A percentile compares a stretch with the other conserved stretches of the same genome.
These are phyloP conservation scores for Dione juno DNA, from an alignment of 2,888 invertebrate genomes.

Conservation along the genomic window DNA sequence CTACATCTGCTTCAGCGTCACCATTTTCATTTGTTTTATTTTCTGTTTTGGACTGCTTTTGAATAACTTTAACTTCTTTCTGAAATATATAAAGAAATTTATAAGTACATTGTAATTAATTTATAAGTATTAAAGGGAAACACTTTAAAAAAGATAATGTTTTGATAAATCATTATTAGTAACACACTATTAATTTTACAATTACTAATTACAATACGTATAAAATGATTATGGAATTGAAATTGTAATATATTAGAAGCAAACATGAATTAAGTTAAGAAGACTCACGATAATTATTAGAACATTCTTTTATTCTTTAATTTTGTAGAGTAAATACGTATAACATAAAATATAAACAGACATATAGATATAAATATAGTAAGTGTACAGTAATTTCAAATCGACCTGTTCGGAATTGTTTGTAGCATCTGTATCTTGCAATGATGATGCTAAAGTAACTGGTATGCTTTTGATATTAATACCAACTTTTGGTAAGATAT, in stretches of 20 bases:
- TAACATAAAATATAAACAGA: conserved; percentile 71
- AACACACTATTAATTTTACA: conserved; percentile 12
- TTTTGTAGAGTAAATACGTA: conserved; percentile 68
- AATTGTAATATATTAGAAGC: conserved; percentile 13
- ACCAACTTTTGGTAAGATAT: conserved; percentile 35
- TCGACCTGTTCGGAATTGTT: conserved; percentile 71
- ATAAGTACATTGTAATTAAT: not conserved
- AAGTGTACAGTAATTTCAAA: conserved; percentile 75
- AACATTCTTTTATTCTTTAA: conserved; percentile 60
- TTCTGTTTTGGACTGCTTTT: conserved; percentile 61
- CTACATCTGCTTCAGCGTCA: conserved; percentile 66
- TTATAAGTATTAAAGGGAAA: not conserved
- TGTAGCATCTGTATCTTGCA: conserved; percentile 56
- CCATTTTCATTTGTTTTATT: conserved; percentile 69
- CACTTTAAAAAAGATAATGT: not conserved
- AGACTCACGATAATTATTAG: conserved; percentile 61
- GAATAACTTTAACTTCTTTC: conserved; percentile 69
- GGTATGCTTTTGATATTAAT: conserved; percentile 37
- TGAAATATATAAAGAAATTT: conserved; percentile 59
- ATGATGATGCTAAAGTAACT: conserved; percentile 38
- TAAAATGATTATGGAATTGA: not conserved
- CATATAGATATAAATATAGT: conserved; percentile 71
- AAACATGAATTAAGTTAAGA: conserved; percentile 42
- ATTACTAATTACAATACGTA: not conserved
- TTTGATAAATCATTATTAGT: conserved; percentile 18